phyloP scores from a whole-genome alignment of 2,113 vertebrate genomes.

The Tyrannus savana region DNA sequence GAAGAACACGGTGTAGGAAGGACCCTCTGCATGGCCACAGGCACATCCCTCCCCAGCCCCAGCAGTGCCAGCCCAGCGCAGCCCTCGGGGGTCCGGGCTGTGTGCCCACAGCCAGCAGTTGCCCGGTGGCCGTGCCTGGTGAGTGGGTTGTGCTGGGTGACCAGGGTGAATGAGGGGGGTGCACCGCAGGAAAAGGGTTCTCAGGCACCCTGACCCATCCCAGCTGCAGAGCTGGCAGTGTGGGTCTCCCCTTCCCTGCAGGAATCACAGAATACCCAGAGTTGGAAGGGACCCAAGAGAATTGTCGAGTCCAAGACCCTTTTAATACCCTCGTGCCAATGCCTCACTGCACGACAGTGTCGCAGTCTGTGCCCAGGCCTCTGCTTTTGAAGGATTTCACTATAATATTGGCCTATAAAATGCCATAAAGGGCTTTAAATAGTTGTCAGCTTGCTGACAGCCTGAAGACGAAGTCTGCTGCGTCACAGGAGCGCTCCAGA shows the following conservation, averaged over 20 bases:
- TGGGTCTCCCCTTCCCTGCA: not conserved
- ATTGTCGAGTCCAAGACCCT: not conserved
- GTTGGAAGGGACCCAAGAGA: not conserved
- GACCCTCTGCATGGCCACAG: fast-evolving
- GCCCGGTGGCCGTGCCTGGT: not conserved
- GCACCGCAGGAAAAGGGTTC: not conserved
- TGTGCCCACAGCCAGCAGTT: not conserved
- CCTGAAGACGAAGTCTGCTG: not conserved
- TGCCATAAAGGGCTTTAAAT: not conserved
- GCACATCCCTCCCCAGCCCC: not conserved
- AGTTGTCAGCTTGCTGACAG: not conserved
- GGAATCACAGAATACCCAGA: not conserved
- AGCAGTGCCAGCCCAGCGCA: not conserved
- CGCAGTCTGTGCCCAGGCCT: not conserved
- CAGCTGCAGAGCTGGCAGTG: not conserved
- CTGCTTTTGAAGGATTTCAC: not conserved
- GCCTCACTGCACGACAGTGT: not conserved
- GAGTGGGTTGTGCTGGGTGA: not conserved
- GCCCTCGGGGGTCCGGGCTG: not conserved
- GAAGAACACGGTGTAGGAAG: not conserved
- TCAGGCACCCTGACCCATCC: not conserved
- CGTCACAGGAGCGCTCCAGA: not conserved
- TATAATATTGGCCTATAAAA: not conserved
- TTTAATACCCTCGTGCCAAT: not conserved
- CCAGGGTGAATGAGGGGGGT: fast-evolving